phyloP scores from a whole-genome alignment of 2,888 invertebrate species.

The Epistrophe grossulariae region DNA sequence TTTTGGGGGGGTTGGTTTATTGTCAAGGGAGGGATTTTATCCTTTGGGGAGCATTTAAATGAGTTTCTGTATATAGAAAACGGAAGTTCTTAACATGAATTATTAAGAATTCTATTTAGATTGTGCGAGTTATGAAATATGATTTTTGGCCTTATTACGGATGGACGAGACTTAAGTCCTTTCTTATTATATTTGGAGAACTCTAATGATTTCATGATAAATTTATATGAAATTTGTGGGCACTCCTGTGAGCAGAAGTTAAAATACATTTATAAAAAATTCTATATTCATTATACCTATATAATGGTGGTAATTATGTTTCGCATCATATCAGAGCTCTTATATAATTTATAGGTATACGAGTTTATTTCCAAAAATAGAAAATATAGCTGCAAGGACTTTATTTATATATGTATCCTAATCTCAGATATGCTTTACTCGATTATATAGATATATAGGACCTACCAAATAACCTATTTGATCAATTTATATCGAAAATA shows the following conservation, averaged over 20 bases:
- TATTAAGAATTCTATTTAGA: conserved; percentile 43
- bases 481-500: background rate
- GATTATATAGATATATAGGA: no score
- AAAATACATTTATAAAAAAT: background rate
- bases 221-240: conserved; percentile 12
- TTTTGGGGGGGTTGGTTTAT: background rate
- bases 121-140: conserved; percentile 28
- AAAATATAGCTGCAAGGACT: background rate
- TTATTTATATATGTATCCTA: background rate
- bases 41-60: conserved; percentile 44
- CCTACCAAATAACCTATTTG: background rate
- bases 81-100: conserved; percentile 40
- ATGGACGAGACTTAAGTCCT: background rate
- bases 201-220: conserved; percentile 17
- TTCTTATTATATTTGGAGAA: conserved; percentile 15
- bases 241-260: background rate
- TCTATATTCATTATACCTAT: background rate
- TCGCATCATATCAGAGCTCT: background rate
- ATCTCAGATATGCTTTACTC: background rate
- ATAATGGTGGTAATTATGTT: conserved; percentile 8
- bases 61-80: conserved; percentile 25
- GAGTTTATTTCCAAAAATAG: background rate
- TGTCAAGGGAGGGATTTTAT: background rate
- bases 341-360: background rate
- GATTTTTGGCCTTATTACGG: background rate